These are phyloP conservation scores for Heteropelma amictum DNA, from an alignment of 2,888 invertebrate species.

Conservation along the genomic window DNA sequence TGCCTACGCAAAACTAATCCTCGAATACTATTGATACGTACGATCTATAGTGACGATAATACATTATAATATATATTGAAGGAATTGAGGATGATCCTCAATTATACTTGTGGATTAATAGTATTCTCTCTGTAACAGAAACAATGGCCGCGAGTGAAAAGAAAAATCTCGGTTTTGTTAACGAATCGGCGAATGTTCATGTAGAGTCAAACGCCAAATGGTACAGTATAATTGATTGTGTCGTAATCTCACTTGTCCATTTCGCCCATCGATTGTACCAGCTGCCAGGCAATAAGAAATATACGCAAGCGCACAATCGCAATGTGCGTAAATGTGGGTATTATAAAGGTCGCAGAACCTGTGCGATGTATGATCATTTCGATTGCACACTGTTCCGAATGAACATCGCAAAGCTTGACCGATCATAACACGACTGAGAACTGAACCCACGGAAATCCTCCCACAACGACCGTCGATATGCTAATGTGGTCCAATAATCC, in stretches of 20 bases:
- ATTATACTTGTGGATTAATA: too few species aligned
- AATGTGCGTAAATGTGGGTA: background rate
- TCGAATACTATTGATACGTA: too few species aligned
- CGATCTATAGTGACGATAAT: too few species aligned
- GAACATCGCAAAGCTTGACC: slow-evolving; percentile 27
- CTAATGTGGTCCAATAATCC: slow-evolving; percentile 52
- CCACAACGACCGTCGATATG: slow-evolving; percentile 37
- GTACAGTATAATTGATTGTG: slow-evolving; percentile 6
- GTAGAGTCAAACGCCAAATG: slow-evolving; percentile 8
- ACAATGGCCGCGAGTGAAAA: too few species aligned
- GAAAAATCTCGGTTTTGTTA: too few species aligned
- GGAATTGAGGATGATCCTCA: too few species aligned
- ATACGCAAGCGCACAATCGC: too few species aligned
- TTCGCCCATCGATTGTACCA: slow-evolving; percentile 21
- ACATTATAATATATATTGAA: too few species aligned
- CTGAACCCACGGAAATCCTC: background rate
- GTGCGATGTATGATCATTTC: background rate
- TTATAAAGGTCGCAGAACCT: background rate
- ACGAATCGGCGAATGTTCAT: too few species aligned
- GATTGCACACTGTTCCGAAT: slow-evolving; percentile 20
- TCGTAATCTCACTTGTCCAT: slow-evolving; percentile 30
- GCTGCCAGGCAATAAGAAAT: too few species aligned
- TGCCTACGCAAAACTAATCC: too few species aligned
- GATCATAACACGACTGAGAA: slow-evolving; percentile 26
- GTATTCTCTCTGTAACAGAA: too few species aligned